These are phyloP conservation scores for Euwallacea fornicatus DNA, from an alignment of 1,140 invertebrate genomes.

Conservation along the genomic window DNA sequence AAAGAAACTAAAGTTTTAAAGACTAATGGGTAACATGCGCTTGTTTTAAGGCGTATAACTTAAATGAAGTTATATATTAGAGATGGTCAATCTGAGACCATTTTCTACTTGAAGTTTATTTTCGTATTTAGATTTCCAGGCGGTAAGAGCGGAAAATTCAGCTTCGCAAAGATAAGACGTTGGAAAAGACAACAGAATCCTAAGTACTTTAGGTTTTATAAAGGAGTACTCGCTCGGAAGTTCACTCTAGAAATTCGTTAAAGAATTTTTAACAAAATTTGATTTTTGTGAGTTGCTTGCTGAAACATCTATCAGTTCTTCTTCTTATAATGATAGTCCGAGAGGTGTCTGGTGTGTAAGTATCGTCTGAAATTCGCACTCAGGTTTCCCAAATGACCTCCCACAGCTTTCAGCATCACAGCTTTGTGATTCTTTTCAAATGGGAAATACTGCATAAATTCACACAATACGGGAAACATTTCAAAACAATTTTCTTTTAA, in stretches of 20 bases:
- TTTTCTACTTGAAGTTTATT: slow-evolving; percentile 13
- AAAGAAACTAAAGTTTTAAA: too few relatives aligned
- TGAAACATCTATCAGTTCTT: neutral
- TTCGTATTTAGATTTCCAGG: neutral
- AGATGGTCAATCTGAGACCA: neutral
- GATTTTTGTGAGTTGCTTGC: neutral
- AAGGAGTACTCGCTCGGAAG: neutral
- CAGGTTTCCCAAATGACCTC: neutral
- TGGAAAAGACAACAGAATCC: slow-evolving; percentile 1
- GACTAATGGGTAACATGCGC: too few relatives aligned
- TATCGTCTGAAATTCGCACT: too few relatives aligned
- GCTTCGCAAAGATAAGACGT: slow-evolving; percentile 8
- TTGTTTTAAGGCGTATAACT: too few relatives aligned
- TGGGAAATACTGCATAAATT: too few relatives aligned
- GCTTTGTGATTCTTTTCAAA: neutral
- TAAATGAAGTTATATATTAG: neutral
- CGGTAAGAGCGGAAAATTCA: neutral
- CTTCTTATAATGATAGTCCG: neutral
- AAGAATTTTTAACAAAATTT: neutral
- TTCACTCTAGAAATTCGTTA: neutral
- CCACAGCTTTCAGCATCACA: neutral
- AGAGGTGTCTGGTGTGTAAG: neutral
- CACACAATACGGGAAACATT: too few relatives aligned
- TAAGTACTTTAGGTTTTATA: neutral
- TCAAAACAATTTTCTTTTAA: too few relatives aligned